Conservation (phyloP, 2,888 invertebrate species). For the Cheilosia scutellata region DNA sequence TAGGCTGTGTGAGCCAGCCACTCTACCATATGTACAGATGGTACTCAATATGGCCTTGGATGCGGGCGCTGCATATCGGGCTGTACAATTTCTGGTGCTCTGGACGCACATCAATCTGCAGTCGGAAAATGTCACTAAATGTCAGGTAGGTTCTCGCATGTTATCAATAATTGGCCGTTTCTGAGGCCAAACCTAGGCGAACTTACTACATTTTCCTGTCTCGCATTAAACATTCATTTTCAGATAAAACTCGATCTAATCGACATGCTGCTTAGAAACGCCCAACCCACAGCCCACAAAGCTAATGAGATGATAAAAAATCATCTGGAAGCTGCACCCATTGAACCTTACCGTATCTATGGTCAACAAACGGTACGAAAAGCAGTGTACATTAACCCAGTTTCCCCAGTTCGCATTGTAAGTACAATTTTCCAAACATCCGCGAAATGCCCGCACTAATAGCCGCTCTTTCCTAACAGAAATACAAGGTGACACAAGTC, state of each 20-base stretch:
- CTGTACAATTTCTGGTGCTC: constrained; percentile 79
- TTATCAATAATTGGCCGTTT: too few relatives aligned
- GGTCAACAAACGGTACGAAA: constrained; percentile 79
- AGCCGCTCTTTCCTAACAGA: constrained; percentile 16
- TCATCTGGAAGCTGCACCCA: not conserved
- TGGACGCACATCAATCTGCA: constrained; percentile 82
- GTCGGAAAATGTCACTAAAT: constrained; percentile 80
- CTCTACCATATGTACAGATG: constrained; percentile 78
- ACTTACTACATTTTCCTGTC: not conserved
- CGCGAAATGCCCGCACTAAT: not conserved
- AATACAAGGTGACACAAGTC: constrained; percentile 22
- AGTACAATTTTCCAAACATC: not conserved
- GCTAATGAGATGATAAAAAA: constrained; percentile 6
- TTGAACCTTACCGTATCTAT: constrained; percentile 55
- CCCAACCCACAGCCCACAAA: not conserved
- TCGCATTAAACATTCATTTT: not conserved
- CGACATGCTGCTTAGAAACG: constrained; percentile 77
- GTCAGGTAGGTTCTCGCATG: constrained; percentile 76
- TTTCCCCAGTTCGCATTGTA: constrained; percentile 78
- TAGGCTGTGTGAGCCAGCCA: constrained; percentile 79
- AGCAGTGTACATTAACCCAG: constrained; percentile 70
- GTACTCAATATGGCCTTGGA: constrained; percentile 79
- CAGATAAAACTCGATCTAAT: constrained; percentile 77
- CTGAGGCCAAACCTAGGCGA: too few relatives aligned
- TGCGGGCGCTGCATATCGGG: constrained; percentile 79